phyloP scores from a whole-genome alignment of 2,113 vertebrate species.

The Jaculus jaculus region DNA sequence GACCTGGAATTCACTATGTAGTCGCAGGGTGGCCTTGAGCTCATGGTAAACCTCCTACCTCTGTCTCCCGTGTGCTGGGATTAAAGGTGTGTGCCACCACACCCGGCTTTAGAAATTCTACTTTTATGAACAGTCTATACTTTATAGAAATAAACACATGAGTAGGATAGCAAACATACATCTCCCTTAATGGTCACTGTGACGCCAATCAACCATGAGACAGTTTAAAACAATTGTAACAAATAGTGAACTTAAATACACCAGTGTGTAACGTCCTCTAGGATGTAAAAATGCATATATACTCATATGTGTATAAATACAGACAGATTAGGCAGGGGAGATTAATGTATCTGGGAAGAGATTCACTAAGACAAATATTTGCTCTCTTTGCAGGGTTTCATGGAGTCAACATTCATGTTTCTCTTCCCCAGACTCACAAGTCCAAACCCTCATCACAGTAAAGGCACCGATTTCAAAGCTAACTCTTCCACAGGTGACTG shows the following conservation, averaged over 20 bases:
- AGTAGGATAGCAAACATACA: neutral
- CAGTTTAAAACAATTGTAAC: neutral
- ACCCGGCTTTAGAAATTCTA: neutral
- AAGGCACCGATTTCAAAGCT: neutral
- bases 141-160: conserved; percentile 5
- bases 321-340: neutral
- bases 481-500: neutral
- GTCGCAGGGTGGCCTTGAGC: no score
- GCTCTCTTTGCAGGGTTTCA: neutral
- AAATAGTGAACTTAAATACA: neutral
- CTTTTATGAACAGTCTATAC: neutral
- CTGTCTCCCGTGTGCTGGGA: no score
- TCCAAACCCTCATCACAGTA: neutral
- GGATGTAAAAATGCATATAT: neutral
- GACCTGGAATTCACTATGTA: no score
- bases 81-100: no score
- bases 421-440: neutral
- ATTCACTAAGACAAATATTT: neutral
- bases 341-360: neutral
- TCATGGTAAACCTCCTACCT: no score
- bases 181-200: neutral
- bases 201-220: neutral
- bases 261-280: neutral
- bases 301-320: neutral
- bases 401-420: neutral